A percentile compares a stretch with the other conserved stretches of the same genome.
phyloP scores from a whole-genome alignment of 2,888 invertebrate species.

The Eilema griseolum region DNA sequence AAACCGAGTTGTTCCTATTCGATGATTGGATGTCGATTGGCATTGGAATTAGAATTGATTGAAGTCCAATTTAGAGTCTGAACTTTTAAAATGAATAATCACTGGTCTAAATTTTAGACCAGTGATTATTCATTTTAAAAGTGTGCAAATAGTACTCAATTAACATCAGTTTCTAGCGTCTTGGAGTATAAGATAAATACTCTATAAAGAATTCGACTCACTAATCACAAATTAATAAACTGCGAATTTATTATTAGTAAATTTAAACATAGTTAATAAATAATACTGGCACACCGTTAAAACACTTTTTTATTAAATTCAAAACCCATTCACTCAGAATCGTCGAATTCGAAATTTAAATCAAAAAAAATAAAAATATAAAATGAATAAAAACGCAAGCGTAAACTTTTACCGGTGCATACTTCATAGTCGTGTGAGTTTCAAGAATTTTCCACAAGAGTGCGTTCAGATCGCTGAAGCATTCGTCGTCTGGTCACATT shows the following conservation, averaged over 20 bases:
- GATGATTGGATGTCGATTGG: background rate
- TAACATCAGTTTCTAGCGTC: background rate
- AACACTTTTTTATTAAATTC: slow-evolving; percentile 21
- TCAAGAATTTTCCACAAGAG: slow-evolving; percentile 76
- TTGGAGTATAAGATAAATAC: background rate
- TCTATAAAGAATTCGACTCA: background rate
- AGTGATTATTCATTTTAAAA: background rate
- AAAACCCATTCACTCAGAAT: slow-evolving; percentile 32
- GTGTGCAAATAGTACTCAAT: background rate
- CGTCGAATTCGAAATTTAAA: slow-evolving; percentile 41
- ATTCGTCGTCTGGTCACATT: slow-evolving; percentile 51
- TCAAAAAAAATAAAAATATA: slow-evolving; percentile 49
- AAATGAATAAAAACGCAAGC: slow-evolving; percentile 51
- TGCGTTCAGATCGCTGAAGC: slow-evolving; percentile 62
- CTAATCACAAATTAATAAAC: too few species aligned
- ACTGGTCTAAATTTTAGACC: too few species aligned
- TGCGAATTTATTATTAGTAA: background rate
- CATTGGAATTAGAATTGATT: background rate
- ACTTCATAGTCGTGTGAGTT: slow-evolving; percentile 71
- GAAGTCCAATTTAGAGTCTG: too few species aligned
- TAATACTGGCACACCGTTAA: background rate
- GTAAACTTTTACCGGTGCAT: slow-evolving; percentile 65
- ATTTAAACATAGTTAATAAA: background rate
- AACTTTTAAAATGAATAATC: too few species aligned
- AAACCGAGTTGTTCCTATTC: background rate